phyloP scores from a whole-genome alignment of 2,888 invertebrate genomes.

The Bedellia somnulentella region DNA sequence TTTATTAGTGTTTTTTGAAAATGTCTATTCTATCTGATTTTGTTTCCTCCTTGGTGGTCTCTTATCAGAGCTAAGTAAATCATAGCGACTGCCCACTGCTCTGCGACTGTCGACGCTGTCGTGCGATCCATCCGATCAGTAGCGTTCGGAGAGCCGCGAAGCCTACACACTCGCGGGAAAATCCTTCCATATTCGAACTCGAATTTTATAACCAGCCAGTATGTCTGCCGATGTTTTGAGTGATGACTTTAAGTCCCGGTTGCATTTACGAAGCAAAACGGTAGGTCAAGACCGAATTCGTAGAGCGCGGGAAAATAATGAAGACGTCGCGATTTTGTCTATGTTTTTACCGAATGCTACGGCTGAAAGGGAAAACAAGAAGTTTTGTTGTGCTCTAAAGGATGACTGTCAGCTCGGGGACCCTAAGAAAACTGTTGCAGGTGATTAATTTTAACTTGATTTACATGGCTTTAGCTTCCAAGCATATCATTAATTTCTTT shows the following conservation, averaged over 20 bases:
- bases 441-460: constrained; percentile 50
- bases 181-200: constrained; percentile 11
- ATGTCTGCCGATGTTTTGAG: constrained; percentile 80
- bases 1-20: too few relatives aligned
- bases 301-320: constrained; percentile 78
- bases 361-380: constrained; percentile 67
- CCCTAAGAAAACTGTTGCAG: constrained; percentile 76
- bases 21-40: too few relatives aligned
- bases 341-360: constrained; percentile 76
- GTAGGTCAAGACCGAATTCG: constrained; percentile 82
- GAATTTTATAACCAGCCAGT: constrained; percentile 15
- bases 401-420: constrained; percentile 78
- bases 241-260: constrained; percentile 73
- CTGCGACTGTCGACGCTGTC: too few relatives aligned
- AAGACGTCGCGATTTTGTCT: constrained; percentile 84
- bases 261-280: constrained; percentile 75
- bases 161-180: constrained; percentile 23
- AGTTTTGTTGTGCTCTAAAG: constrained; percentile 77
- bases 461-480: too few relatives aligned
- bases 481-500: too few relatives aligned
- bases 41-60: too few relatives aligned
- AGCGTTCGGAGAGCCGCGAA: constrained; percentile 41
- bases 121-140: too few relatives aligned
- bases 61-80: too few relatives aligned
- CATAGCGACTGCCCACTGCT: too few relatives aligned